Conservation (phyloP, 2,113 vertebrate genomes). For the Eurystomus gularis region DNA sequence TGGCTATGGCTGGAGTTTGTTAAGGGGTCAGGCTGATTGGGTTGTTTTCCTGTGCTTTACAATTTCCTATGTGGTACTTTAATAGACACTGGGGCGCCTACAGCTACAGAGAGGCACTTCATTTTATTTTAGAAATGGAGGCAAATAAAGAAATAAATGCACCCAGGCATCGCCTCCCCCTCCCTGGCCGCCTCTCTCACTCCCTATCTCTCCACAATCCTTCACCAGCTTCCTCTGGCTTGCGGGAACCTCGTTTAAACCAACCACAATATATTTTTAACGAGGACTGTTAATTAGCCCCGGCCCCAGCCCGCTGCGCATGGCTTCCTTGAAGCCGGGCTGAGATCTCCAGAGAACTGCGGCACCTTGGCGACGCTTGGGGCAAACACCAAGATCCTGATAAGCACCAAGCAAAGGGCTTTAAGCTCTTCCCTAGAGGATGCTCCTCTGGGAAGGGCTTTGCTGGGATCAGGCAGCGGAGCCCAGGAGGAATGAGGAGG, state of each 20-base stretch:
- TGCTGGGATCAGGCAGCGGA: neutral
- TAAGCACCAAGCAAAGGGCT: no score
- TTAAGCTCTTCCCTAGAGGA: neutral
- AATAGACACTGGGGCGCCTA: conserved; percentile 49
- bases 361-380: neutral
- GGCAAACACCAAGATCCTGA: neutral
- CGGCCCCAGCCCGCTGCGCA: neutral
- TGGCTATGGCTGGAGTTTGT: conserved; percentile 28
- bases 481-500: neutral
- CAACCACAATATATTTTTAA: conserved; percentile 54
- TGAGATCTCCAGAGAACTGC: accelerated
- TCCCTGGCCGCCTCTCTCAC: neutral
- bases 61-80: conserved; percentile 59
- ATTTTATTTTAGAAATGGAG: neutral
- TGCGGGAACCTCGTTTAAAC: neutral
- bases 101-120: conserved; percentile 38
- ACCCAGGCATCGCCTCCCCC: neutral
- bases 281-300: conserved; percentile 32
- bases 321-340: neutral
- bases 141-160: conserved; percentile 14
- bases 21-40: conserved; percentile 36
- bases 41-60: conserved; percentile 64
- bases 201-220: neutral
- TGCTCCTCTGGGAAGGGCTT: neutral
- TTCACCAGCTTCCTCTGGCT: conserved; percentile 27